Percentiles rank a stretch among this genome's conserved stretches.
Evolutionary conservation across 2,888 invertebrate genomes (phyloP).

Genomic region (Amblyjoppa proteus): DNA sequence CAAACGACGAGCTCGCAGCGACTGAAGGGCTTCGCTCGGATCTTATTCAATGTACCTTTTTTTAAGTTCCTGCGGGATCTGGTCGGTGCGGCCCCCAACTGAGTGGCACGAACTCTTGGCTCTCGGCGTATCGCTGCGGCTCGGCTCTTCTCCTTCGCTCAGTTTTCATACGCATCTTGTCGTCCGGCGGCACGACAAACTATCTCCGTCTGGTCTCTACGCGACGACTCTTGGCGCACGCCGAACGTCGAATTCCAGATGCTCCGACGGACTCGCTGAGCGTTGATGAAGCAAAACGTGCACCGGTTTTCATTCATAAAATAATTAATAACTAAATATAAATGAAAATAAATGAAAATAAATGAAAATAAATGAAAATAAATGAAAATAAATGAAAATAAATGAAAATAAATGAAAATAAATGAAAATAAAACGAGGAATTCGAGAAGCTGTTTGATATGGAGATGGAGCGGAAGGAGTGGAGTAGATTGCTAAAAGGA

Average conservation of each 20-base stretch:
- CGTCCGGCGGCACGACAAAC: constrained; percentile 16
- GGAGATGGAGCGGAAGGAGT: too few relatives aligned
- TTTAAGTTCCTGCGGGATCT: constrained; percentile 26
- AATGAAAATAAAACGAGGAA: not conserved
- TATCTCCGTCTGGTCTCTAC: constrained; percentile 32
- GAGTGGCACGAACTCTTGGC: constrained; percentile 38
- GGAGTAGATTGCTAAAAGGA: too few relatives aligned
- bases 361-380: too few relatives aligned
- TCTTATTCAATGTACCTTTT: not conserved
- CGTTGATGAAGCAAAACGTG: constrained; percentile 22
- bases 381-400: too few relatives aligned
- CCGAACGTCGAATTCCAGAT: constrained; percentile 56
- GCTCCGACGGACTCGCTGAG: constrained; percentile 34
- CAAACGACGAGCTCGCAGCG: not conserved
- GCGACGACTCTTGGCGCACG: constrained; percentile 49
- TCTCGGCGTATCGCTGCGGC: constrained; percentile 36
- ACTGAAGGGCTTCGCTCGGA: too few relatives aligned
- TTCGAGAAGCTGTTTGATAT: too few relatives aligned
- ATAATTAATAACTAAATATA: not conserved
- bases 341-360: too few relatives aligned
- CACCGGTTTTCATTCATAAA: constrained; percentile 20
- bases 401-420: too few relatives aligned
- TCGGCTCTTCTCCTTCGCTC: constrained; percentile 33
- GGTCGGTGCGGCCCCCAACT: constrained; percentile 50
- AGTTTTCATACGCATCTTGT: constrained; percentile 41